Percentiles rank a stretch among this genome's conserved stretches.
phyloP scores from a whole-genome alignment of 2,113 vertebrate genomes.

The Zootoca vivipara region DNA sequence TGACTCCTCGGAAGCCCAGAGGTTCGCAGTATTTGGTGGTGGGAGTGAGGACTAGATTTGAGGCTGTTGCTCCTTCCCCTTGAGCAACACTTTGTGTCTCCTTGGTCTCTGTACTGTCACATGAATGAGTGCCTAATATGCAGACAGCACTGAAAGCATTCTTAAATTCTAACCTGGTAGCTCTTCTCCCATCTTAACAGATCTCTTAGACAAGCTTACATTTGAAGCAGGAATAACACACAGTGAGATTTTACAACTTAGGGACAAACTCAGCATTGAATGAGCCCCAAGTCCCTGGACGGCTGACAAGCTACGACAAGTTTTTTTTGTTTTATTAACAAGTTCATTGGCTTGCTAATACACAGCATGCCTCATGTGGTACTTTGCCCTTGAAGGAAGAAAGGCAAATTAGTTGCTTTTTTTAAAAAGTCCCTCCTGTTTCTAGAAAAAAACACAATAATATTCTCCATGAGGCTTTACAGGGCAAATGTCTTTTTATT shows the following conservation, averaged over 20 bases:
- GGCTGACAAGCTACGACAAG: conserved; percentile 47
- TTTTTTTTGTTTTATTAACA: conserved; percentile 35
- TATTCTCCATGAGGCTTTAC: conserved; percentile 50
- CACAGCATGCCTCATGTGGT: background rate
- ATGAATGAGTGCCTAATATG: background rate
- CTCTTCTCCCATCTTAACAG: background rate
- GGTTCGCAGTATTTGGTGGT: background rate
- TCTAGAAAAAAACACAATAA: background rate
- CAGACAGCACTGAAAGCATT: background rate
- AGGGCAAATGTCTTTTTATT: conserved; percentile 46
- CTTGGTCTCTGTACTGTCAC: background rate
- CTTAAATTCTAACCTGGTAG: background rate
- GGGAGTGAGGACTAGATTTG: background rate
- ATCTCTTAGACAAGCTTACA: conserved; percentile 36
- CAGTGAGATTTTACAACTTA: conserved; percentile 27
- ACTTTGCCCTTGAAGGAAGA: conserved; percentile 10
- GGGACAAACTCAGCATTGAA: background rate
- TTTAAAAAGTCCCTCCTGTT: background rate
- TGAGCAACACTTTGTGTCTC: background rate
- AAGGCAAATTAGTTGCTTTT: conserved; percentile 27
- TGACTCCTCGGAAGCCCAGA: background rate
- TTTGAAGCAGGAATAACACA: background rate
- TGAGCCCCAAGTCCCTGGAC: conserved; percentile 34
- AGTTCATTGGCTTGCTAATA: conserved; percentile 33
- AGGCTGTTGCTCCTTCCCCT: background rate